phyloP scores from a whole-genome alignment of 2,113 vertebrate genomes.

The Falco punctatus region DNA sequence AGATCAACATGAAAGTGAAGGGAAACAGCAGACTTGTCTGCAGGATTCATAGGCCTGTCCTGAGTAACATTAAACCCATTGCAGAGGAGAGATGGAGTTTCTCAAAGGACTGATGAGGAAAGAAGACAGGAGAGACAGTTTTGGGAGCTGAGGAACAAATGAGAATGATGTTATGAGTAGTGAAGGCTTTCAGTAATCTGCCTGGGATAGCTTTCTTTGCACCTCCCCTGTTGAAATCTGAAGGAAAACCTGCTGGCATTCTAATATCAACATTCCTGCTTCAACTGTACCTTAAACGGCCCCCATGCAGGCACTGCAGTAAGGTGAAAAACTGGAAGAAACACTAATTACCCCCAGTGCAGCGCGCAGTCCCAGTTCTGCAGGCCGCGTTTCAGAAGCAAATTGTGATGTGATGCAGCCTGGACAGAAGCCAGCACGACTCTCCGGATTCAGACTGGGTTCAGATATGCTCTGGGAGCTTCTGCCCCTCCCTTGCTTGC shows the following conservation, averaged over 20 bases:
- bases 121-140: not conserved
- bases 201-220: not conserved
- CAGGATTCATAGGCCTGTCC: not conserved
- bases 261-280: not conserved
- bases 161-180: not conserved
- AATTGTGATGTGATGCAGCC: not conserved
- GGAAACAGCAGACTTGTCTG: not conserved
- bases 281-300: not conserved
- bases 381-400: not conserved
- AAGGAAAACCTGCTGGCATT: not conserved
- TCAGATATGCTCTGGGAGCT: not conserved
- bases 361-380: not conserved
- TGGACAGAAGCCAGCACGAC: not conserved
- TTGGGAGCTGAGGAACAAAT: not conserved
- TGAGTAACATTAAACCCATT: not conserved
- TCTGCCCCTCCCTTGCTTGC: not conserved
- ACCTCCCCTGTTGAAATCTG: not conserved
- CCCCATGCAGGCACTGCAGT: not conserved
- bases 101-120: not conserved
- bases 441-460: not conserved
- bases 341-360: fast-evolving
- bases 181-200: not conserved
- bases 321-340: not conserved
- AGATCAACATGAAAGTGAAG: not conserved
- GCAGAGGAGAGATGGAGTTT: not conserved